Evolutionary conservation across 2,888 invertebrate species (phyloP), one percentile per base, ranked within the genome.

Genomic region (Dolichomitus sp.): DNA sequence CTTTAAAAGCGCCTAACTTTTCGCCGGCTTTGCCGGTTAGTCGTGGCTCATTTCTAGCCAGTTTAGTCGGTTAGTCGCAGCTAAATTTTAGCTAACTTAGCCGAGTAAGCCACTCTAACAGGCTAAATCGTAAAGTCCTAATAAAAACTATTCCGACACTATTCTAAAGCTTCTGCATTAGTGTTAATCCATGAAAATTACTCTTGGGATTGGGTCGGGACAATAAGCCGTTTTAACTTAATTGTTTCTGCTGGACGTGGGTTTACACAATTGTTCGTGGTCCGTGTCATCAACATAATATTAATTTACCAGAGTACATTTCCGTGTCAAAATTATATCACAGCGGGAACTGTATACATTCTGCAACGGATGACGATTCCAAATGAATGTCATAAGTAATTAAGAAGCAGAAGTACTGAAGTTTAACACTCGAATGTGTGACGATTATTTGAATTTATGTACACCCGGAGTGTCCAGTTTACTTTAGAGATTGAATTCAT

Each of bases 171-270:
- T 40, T 42, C 30, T 14, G 11, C 23, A 11, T 54, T 69, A 19
- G 17, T 42, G n/a, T 40, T 70, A 27, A 57, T 57, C 57, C 57
- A 45, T 11, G 52, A 65, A 80, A 61, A 57, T 80, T 45, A 80
- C 74, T 14, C 45, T 45, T n/a, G 69, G 69, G 69, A 80, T 75
- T 54, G 57, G 45, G 63, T 9, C 19, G 30, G 48, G 30, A 19
- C 27, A 19, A n/a, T 33, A 12, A 37, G 37, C 23, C 57, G 48
- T 17, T 66, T 30, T 30, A 68, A 30, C 68, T 74, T 61, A 40
- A 73, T 73, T 74, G 45, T 59, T 61, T 80, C 27, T 23, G 7
- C 12, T 54, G n/a, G 17, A 33, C 27, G 30, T 69, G 69, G 2
- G 37, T 30, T 77, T 12, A 30, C 57, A 14, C 30, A 14, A 30